Base-by-base conservation (phyloP, 1,140 invertebrate species). In the Probaryconus sp. region DNA sequence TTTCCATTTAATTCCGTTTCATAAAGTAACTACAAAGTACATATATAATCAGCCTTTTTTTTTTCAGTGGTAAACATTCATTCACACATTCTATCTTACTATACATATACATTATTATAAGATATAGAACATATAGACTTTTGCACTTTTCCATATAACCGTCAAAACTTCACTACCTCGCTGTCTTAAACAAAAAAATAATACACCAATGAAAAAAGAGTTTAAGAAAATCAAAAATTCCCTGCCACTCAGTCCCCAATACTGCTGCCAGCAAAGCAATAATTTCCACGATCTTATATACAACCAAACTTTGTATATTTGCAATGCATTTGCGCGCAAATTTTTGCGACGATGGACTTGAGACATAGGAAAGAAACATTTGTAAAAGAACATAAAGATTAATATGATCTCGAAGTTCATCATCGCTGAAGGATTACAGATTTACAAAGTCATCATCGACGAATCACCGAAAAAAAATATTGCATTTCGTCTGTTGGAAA, bases 11-110 rank as follows among this genome's bases (percentile, higher is more conserved):
- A 30, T 40, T 45, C 24, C 7, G 28, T 53, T 47, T 33, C 7
- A 47, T 64, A 58, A 69, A 61, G 13, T 60, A 45, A 69, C 45
- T 61, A 50, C 33, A 68, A 55, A 51, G 33, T 68, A 56, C 24
- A 42, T 28, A 21, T 68, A 55, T 69, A 60, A 69, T 69, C 65
- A 69, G 65, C 55, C 65, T 69, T 69, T 43, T 51, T 61, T 9
- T 10, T 69, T 55, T 61, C 37, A n/a, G n/a, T n/a, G n/a, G n/a
- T n/a, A n/a, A n/a, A n/a, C n/a, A n/a, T n/a, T n/a, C n/a, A n/a
- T n/a, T n/a, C n/a, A n/a, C n/a, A n/a, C n/a, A n/a, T n/a, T n/a
- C n/a, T n/a, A n/a, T n/a, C n/a, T n/a, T n/a, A n/a, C n/a, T n/a
- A n/a, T n/a, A 17, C 37, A 37, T 61, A 18, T 48, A 53, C 21